A percentile compares a stretch with the other conserved stretches of the same genome.
Conservation (phyloP, 2,888 invertebrate species). For the Drosophila mettleri region DNA sequence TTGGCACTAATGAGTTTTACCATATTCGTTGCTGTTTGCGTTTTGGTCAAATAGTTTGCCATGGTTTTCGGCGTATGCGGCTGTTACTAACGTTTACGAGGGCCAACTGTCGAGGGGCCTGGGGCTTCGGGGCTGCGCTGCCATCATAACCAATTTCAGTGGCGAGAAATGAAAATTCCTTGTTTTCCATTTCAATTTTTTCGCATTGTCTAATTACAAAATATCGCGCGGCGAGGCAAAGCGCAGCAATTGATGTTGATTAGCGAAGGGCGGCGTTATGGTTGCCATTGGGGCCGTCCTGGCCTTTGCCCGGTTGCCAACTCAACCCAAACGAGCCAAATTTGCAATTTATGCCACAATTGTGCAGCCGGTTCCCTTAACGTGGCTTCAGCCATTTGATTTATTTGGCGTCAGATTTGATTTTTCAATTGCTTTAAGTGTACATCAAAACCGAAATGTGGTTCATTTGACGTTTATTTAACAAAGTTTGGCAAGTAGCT, state of each 20-base stretch:
- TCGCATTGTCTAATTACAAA: constrained; percentile 68
- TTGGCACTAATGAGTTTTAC: constrained; percentile 80
- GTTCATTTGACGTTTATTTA: neutral
- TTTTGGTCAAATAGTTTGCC: constrained; percentile 46
- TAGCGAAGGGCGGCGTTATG: constrained; percentile 34
- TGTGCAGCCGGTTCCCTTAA: constrained; percentile 17
- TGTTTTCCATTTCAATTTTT: constrained; percentile 24
- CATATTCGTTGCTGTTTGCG: constrained; percentile 71
- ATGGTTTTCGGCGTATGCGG: constrained; percentile 31
- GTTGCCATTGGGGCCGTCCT: neutral
- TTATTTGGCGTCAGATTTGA: constrained; percentile 35
- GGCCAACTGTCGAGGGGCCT: neutral
- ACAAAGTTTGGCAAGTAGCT: neutral
- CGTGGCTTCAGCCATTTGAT: constrained; percentile 15
- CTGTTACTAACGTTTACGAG: neutral
- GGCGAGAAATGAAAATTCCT: constrained; percentile 40
- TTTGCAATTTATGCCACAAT: constrained; percentile 39
- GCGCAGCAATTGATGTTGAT: constrained; percentile 65
- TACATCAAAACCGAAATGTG: neutral
- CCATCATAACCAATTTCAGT: constrained; percentile 43
- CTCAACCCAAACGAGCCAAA: neutral
- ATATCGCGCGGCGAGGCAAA: constrained; percentile 45
- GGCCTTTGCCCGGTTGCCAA: neutral
- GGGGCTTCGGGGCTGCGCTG: neutral
- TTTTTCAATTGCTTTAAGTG: constrained; percentile 23